Percentiles rank a stretch among this genome's conserved stretches.
These are phyloP conservation scores for Geopemphigus sp. DNA, from an alignment of 1,140 invertebrate species.

Conservation along the genomic window DNA sequence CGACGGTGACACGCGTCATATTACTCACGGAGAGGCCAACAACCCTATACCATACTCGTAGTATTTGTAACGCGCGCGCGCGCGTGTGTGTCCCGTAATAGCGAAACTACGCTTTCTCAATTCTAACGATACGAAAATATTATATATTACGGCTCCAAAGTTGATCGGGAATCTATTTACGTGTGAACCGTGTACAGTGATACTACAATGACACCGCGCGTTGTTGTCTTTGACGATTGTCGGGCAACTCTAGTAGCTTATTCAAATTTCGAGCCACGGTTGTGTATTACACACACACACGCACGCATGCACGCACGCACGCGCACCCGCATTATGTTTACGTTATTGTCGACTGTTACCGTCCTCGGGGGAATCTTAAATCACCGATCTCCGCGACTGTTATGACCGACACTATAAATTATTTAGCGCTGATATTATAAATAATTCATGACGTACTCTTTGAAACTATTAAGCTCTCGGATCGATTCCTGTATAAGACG, in stretches of 20 bases:
- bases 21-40: slow-evolving; percentile 34
- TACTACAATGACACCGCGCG: no score
- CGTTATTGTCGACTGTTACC: neutral
- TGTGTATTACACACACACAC: neutral
- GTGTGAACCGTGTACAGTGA: neutral
- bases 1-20: slow-evolving; percentile 47
- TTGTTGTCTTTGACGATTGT: slow-evolving; percentile 6
- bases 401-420: slow-evolving; percentile 39
- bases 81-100: neutral
- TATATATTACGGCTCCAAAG: neutral
- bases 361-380: slow-evolving; percentile 24
- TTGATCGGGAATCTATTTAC: slow-evolving; percentile 23
- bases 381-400: slow-evolving; percentile 1
- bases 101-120: neutral
- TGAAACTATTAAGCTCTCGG: slow-evolving; percentile 21
- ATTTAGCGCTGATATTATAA: slow-evolving; percentile 37
- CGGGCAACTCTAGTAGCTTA: neutral
- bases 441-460: slow-evolving; percentile 39
- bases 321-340: no score
- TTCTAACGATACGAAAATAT: slow-evolving; percentile 19
- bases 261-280: slow-evolving; percentile 14
- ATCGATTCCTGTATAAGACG: no score
- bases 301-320: no score
- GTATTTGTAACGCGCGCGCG: neutral
- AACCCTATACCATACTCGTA: neutral